phyloP scores from a whole-genome alignment of 2,888 invertebrate genomes.

The Pammene aurita region DNA sequence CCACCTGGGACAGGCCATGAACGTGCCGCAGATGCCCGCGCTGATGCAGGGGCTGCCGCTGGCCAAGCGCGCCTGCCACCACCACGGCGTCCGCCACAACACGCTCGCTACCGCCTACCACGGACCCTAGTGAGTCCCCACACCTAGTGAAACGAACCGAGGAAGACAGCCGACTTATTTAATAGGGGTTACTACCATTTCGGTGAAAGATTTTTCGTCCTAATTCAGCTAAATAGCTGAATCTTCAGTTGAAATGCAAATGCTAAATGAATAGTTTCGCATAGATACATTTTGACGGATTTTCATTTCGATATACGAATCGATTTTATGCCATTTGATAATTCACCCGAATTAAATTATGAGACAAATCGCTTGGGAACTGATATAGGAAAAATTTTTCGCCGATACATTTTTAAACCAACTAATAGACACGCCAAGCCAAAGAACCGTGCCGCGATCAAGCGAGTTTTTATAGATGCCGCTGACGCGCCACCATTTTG shows the following conservation, averaged over 20 bases:
- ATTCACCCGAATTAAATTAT: too few species aligned
- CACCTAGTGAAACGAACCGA: slow-evolving; percentile 2
- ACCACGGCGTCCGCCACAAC: slow-evolving; percentile 56
- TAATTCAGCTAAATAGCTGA: too few species aligned
- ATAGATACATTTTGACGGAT: too few species aligned
- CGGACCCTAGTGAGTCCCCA: slow-evolving; percentile 46
- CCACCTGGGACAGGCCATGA: slow-evolving; percentile 15
- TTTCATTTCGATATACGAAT: too few species aligned
- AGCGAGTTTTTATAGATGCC: background rate
- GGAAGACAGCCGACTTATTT: background rate
- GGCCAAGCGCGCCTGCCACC: slow-evolving; percentile 52
- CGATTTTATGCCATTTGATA: too few species aligned
- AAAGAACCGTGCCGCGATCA: background rate
- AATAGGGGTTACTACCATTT: too few species aligned
- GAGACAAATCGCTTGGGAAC: too few species aligned
- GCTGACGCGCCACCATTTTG: background rate
- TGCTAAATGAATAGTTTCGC: too few species aligned
- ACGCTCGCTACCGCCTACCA: slow-evolving; percentile 56
- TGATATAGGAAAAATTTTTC: too few species aligned
- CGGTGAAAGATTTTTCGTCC: too few species aligned
- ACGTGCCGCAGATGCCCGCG: slow-evolving; percentile 18
- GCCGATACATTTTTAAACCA: too few species aligned
- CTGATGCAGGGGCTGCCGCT: slow-evolving; percentile 17
- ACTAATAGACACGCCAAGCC: background rate
- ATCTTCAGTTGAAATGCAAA: too few species aligned